Conservation (phyloP, 2,888 invertebrate genomes). For the Melanargia galathea region DNA sequence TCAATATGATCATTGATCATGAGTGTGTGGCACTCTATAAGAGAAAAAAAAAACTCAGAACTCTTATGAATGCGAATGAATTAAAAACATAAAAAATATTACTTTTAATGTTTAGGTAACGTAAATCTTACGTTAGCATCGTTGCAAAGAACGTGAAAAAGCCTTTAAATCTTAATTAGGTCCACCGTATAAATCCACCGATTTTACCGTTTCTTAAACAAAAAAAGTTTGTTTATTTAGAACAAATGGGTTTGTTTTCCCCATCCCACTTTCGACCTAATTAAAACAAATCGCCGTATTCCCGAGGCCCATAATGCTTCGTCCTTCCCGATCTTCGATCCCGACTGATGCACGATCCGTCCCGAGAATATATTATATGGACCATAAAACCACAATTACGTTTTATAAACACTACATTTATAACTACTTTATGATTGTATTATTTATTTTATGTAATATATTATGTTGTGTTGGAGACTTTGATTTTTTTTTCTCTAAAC, state of each 20-base stretch:
- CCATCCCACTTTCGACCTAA: conserved; percentile 54
- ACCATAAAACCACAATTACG: conserved; percentile 78
- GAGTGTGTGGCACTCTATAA: too few species aligned
- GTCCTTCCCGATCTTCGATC: conserved; percentile 38
- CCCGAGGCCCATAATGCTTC: conserved; percentile 38
- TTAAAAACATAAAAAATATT: too few species aligned
- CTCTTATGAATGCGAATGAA: too few species aligned
- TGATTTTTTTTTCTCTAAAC: conserved; percentile 74
- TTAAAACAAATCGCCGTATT: conserved; percentile 65
- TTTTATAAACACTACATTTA: conserved; percentile 82
- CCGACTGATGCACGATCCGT: conserved; percentile 53
- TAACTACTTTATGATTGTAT: conserved; percentile 81
- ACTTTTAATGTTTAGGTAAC: too few species aligned
- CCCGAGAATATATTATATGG: conserved; percentile 64
- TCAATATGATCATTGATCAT: too few species aligned
- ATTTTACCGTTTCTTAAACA: conserved; percentile 50
- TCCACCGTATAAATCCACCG: too few species aligned
- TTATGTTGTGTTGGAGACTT: conserved; percentile 71
- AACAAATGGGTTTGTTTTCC: conserved; percentile 44
- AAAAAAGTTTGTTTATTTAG: conserved; percentile 53
- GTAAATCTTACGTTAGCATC: too few species aligned
- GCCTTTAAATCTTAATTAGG: too few species aligned
- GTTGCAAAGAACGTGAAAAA: too few species aligned
- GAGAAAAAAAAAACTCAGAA: too few species aligned
- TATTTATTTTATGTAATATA: conserved; percentile 82